Evolutionary conservation across 2,797 vertebrate genomes (phyloP), one percentile per base, ranked within the genome.

Genomic region (Malurus leucopterus): DNA sequence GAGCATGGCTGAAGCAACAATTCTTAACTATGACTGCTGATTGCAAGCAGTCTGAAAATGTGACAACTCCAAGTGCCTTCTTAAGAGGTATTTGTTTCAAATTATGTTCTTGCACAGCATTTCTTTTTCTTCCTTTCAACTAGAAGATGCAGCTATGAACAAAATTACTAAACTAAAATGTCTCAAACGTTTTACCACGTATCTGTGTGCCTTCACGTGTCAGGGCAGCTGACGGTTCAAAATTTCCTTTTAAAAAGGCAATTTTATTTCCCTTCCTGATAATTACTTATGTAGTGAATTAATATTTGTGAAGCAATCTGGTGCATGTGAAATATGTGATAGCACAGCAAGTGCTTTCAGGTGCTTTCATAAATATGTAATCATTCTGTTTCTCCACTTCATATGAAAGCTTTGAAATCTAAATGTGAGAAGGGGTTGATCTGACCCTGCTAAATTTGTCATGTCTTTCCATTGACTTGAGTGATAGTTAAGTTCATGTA

Each of bases 21-120:
- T 98, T 98, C 90, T 95, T 98, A 93, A 97, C 95, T 80, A 97
- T 98, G 96, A 97, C 97, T 84, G 89, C 95, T 75, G 97, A 98
- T 93, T 95, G 89, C 87, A 97, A 96, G 93, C 96, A 90, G 78
- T 94, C 95, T 67, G 97, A 98, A 94, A 95, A 93, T 83, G 64
- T 91, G 80, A 97, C 95, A 91, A 71, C 96, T 93, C 88, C 95
- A 95, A 96, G 97, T 97, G 97, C 96, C 96, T 97, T 96, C 92
- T 94, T 95, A 82, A 96, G 93, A 97, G 97, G 97, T 97, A 95
- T 90, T 92, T 87, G 7, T 20, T 72, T 74, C 55, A 70, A 67
- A 64, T 69, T 85, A 44, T 15, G 5, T 83, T 85, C 21, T 54
- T 89, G 16, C 41, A 64, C 21, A 9, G 11, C 74, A 15, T 72